Conservation (phyloP, 1,140 invertebrate genomes). For the Trypoxylus dichotomus region DNA sequence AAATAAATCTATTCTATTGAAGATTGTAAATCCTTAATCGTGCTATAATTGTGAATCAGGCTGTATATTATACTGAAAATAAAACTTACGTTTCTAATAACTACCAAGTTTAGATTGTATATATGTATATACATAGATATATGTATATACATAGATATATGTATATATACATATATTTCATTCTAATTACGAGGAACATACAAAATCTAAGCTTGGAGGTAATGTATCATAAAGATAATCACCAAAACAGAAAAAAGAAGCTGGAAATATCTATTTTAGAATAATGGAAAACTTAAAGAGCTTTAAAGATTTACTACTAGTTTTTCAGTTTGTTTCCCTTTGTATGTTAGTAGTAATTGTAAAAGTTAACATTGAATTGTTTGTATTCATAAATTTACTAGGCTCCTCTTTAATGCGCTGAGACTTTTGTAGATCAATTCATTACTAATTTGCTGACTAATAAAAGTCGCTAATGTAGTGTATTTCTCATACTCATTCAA, state of each 20-base stretch:
- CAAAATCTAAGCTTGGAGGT: background rate
- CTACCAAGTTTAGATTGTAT: background rate
- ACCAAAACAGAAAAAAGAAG: conserved; percentile 7
- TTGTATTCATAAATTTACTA: background rate
- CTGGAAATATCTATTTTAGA: conserved; percentile 1
- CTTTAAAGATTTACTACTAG: background rate
- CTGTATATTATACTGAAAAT: background rate
- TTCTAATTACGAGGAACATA: too few species aligned
- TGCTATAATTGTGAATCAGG: background rate
- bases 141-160: too few species aligned
- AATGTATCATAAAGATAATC: background rate
- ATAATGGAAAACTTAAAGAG: background rate
- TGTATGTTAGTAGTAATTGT: conserved; percentile 7
- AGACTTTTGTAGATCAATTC: too few species aligned
- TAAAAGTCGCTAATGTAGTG: too few species aligned
- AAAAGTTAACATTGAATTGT: background rate
- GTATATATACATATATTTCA: too few species aligned
- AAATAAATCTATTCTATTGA: too few species aligned
- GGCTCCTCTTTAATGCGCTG: background rate
- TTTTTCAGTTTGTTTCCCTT: background rate
- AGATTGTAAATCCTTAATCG: too few species aligned
- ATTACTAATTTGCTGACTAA: too few species aligned
- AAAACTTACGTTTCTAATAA: too few species aligned
- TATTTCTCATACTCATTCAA: too few species aligned
- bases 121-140: background rate